These are phyloP conservation scores for Amphipyra berbera DNA, from an alignment of 2,888 invertebrate genomes.

Conservation along the genomic window DNA sequence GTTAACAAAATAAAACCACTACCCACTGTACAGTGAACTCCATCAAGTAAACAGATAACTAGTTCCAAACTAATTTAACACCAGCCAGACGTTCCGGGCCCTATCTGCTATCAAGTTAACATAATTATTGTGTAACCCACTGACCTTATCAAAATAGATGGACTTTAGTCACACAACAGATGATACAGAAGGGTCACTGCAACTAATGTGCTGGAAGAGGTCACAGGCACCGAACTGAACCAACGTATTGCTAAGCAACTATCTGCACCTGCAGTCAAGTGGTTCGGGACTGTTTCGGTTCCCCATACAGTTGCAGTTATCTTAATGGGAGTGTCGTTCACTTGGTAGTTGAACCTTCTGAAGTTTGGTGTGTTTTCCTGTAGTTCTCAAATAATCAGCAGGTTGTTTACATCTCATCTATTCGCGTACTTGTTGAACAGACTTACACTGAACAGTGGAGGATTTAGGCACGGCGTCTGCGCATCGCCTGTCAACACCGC, in stretches of 20 bases:
- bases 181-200: slow-evolving; percentile 1
- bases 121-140: slow-evolving; percentile 19
- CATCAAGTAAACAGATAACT: slow-evolving; percentile 1
- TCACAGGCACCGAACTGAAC: too few species aligned
- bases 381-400: slow-evolving; percentile 13
- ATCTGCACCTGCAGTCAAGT: background rate
- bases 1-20: slow-evolving; percentile 1
- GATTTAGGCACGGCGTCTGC: slow-evolving; percentile 50
- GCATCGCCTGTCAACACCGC: slow-evolving; percentile 58
- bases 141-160: slow-evolving; percentile 29
- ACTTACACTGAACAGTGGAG: slow-evolving; percentile 21
- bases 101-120: slow-evolving; percentile 17
- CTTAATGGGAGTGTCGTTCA: too few species aligned
- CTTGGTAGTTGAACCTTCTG: background rate
- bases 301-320: background rate
- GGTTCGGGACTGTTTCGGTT: background rate
- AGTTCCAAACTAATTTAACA: slow-evolving; percentile 20
- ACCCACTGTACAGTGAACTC: too few species aligned
- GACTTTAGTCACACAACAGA: background rate
- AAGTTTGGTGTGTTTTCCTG: background rate
- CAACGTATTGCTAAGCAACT: background rate
- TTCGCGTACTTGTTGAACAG: slow-evolving; percentile 50
- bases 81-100: slow-evolving; percentile 1
- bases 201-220: too few species aligned
- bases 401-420: slow-evolving; percentile 40